These are phyloP conservation scores for Danio tinwini DNA, from an alignment of 2,797 vertebrate species.

Conservation along the genomic window DNA sequence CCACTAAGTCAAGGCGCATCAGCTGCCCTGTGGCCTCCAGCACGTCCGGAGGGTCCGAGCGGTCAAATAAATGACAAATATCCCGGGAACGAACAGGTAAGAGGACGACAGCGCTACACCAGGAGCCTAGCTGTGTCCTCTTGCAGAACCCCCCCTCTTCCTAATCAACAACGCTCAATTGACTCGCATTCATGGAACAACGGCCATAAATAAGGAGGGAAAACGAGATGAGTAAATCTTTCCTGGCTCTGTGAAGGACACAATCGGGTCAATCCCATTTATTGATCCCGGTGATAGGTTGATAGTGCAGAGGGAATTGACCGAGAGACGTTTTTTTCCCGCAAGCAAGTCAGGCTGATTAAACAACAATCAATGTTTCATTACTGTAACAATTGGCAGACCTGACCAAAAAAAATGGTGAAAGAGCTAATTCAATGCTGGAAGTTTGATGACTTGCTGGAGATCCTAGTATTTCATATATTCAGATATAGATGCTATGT, in stretches of 20 bases:
- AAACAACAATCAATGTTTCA: constrained; percentile 69
- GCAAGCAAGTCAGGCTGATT: constrained; percentile 57
- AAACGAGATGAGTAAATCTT: constrained; percentile 13
- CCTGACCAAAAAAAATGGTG: constrained; percentile 12
- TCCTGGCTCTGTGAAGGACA: constrained; percentile 20
- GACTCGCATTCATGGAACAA: constrained; percentile 46
- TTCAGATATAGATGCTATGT: not conserved
- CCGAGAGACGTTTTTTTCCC: constrained; percentile 11
- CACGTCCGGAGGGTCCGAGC: constrained; percentile 15
- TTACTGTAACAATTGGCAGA: constrained; percentile 55
- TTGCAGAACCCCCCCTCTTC: constrained; percentile 17
- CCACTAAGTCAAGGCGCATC: constrained; percentile 21
- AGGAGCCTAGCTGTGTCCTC: constrained; percentile 24
- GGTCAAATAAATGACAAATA: constrained; percentile 35
- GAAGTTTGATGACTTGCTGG: constrained; percentile 29
- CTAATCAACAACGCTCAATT: constrained; percentile 50
- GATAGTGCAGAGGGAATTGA: constrained; percentile 30
- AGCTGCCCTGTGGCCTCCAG: constrained; percentile 29
- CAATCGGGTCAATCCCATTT: constrained; percentile 54
- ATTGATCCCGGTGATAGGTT: constrained; percentile 53
- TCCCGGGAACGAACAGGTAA: constrained; percentile 11
- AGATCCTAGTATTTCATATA: not conserved
- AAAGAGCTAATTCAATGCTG: constrained; percentile 41
- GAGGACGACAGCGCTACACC: constrained; percentile 16
- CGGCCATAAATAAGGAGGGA: constrained; percentile 42